Percentiles rank a stretch among this genome's conserved stretches.
Evolutionary conservation across 2,888 invertebrate genomes (phyloP).

Genomic region (Brachypterus glaber): DNA sequence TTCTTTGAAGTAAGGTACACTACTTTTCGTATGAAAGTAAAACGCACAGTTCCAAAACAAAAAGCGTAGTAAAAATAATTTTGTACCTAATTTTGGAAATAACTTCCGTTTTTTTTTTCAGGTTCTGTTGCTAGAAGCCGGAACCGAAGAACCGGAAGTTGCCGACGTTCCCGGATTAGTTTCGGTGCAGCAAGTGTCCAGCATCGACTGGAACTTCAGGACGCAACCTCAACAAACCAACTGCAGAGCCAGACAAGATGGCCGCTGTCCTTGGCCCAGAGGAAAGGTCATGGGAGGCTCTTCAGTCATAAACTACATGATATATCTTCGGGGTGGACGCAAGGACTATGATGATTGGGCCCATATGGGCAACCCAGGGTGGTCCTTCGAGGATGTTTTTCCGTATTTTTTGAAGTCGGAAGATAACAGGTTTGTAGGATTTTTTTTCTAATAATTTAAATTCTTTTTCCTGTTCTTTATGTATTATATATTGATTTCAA

Average conservation of each 20-base stretch:
- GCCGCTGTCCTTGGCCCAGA: conserved; percentile 51
- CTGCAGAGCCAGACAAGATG: conserved; percentile 49
- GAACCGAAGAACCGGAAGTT: conserved; percentile 55
- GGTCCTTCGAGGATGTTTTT: conserved; percentile 55
- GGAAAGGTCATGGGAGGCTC: conserved; percentile 61
- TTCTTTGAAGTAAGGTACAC: too few species aligned
- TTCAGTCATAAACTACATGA: conserved; percentile 57
- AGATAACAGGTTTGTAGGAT: too few species aligned
- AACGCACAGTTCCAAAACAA: too few species aligned
- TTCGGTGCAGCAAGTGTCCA: conserved; percentile 49
- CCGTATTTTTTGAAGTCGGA: conserved; percentile 63
- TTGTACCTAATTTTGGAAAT: too few species aligned
- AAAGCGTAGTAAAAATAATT: too few species aligned
- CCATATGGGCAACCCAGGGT: conserved; percentile 50
- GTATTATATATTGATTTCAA: too few species aligned
- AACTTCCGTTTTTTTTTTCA: conserved; percentile 37
- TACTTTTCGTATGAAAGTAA: too few species aligned
- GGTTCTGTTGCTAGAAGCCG: conserved; percentile 58
- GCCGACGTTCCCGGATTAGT: conserved; percentile 58
- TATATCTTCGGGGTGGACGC: conserved; percentile 51
- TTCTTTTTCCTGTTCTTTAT: too few species aligned
- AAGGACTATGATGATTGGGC: conserved; percentile 59
- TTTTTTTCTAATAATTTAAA: too few species aligned
- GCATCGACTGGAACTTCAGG: conserved; percentile 61
- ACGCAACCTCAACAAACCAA: conserved; percentile 55